Conservation (phyloP, 2,113 vertebrate species). For the Piprites chloris region DNA sequence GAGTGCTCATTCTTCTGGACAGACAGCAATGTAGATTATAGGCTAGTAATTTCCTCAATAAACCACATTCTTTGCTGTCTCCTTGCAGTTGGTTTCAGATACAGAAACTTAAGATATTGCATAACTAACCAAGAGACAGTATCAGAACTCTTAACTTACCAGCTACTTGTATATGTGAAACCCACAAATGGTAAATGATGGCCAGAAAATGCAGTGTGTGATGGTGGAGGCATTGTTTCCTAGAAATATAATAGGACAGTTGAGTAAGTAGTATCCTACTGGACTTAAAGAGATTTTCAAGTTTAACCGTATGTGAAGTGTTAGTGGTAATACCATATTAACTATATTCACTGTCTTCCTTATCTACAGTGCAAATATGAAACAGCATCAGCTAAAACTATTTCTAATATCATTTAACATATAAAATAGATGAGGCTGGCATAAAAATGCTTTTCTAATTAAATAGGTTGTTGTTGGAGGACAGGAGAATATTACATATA, state of each 20-base stretch:
- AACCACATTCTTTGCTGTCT: not conserved
- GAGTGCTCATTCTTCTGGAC: not conserved
- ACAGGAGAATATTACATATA: not conserved
- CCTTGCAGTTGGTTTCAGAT: not conserved
- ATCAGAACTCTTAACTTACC: constrained; percentile 78
- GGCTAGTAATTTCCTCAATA: not conserved
- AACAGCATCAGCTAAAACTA: not conserved
- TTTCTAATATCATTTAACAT: not conserved
- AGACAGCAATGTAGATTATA: not conserved
- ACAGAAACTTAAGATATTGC: not conserved
- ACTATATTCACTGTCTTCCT: not conserved
- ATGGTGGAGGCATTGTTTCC: constrained; percentile 97
- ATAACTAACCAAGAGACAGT: not conserved
- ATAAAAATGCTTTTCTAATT: not conserved
- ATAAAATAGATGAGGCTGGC: not conserved
- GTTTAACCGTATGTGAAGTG: not conserved
- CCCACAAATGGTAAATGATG: constrained; percentile 97
- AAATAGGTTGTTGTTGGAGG: not conserved
- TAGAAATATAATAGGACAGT: constrained; percentile 55
- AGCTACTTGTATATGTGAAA: constrained; percentile 98
- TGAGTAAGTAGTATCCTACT: not conserved
- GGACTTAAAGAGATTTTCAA: not conserved
- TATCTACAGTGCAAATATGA: not conserved
- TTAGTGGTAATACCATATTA: not conserved
- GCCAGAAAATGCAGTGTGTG: constrained; percentile 95